Conservation (phyloP, 2,797 vertebrate species). For the Eupleurogrammus muticus region DNA sequence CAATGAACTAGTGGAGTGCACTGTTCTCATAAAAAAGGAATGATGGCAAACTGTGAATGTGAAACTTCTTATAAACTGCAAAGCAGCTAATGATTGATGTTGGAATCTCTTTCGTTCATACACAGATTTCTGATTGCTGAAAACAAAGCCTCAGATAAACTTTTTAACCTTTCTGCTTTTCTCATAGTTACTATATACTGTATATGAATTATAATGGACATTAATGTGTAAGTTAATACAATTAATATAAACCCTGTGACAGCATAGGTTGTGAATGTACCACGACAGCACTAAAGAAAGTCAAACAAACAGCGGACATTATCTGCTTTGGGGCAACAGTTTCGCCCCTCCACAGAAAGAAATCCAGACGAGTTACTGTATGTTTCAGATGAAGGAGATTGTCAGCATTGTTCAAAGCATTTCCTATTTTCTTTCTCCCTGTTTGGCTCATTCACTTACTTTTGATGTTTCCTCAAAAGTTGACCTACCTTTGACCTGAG, state of each 20-base stretch:
- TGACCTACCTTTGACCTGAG: conserved; percentile 72
- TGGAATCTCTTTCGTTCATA: conserved; percentile 36
- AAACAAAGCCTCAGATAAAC: conserved; percentile 4
- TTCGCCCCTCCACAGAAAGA: conserved; percentile 50
- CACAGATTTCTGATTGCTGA: conserved; percentile 33
- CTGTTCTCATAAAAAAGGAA: not conserved
- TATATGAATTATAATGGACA: conserved; percentile 16
- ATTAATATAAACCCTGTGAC: conserved; percentile 18
- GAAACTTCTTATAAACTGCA: not conserved
- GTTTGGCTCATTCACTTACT: conserved; percentile 20
- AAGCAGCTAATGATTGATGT: not conserved
- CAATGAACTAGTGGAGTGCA: not conserved
- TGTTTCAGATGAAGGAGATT: conserved; percentile 67
- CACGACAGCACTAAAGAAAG: conserved; percentile 28
- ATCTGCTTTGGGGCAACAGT: conserved; percentile 32
- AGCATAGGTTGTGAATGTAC: conserved; percentile 16
- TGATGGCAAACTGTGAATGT: not conserved
- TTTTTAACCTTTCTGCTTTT: conserved; percentile 3
- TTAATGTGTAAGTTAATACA: conserved; percentile 22
- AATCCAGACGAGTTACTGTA: conserved; percentile 41
- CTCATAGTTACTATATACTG: not conserved
- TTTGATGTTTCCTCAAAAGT: conserved; percentile 42
- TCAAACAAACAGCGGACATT: conserved; percentile 56
- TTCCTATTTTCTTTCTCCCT: conserved; percentile 29
- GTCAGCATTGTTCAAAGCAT: conserved; percentile 65